phyloP scores from a whole-genome alignment of 2,797 vertebrate species.

The Chelon labrosus region DNA sequence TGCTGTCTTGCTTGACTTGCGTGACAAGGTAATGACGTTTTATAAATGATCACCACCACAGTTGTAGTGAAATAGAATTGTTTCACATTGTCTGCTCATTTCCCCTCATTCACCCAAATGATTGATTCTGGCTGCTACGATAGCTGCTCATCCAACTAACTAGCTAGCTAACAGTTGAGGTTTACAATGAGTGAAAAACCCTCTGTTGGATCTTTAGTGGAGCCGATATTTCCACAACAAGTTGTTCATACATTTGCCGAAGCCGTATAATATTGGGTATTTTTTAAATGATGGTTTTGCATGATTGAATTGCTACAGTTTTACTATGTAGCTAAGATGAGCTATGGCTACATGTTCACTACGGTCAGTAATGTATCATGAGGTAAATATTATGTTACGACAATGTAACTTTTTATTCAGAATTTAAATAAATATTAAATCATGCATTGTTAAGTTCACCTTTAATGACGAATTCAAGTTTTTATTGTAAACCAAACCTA shows the following conservation, averaged over 20 bases:
- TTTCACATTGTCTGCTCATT: background rate
- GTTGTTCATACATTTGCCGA: background rate
- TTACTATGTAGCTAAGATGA: background rate
- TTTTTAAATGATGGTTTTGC: background rate
- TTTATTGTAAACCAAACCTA: background rate
- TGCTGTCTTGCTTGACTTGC: background rate
- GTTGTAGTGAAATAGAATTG: no score
- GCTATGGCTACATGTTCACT: conserved; percentile 17
- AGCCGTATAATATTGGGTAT: background rate
- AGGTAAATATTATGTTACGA: background rate
- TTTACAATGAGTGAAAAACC: background rate
- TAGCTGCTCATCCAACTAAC: no score
- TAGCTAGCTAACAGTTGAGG: background rate
- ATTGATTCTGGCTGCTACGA: background rate
- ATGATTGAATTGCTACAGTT: no score
- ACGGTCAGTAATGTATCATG: background rate
- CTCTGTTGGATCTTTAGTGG: background rate
- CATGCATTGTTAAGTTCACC: background rate
- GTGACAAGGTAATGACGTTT: background rate
- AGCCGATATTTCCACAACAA: background rate
- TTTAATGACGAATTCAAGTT: background rate
- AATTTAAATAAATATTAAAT: background rate
- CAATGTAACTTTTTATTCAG: background rate
- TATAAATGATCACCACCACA: no score
- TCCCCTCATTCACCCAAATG: background rate